Conservation (phyloP, 2,888 invertebrate genomes). For the Diabrotica balteata region DNA sequence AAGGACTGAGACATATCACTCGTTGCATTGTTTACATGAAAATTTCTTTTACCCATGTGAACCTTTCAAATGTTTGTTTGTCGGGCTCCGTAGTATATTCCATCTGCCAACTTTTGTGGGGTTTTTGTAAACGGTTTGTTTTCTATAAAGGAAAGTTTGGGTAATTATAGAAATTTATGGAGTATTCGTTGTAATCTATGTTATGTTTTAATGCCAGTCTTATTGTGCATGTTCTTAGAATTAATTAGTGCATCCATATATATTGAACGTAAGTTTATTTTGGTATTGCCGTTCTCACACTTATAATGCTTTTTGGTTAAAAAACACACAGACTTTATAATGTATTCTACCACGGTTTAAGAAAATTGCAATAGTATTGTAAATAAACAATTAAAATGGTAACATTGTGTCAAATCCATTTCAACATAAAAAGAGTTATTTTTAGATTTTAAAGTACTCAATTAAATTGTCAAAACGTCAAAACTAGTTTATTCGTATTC, state of each 20-base stretch:
- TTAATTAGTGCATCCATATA: constrained; percentile 6
- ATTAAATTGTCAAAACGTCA: no score
- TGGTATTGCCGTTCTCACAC: constrained; percentile 10
- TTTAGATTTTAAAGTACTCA: no score
- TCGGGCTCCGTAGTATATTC: constrained; percentile 3
- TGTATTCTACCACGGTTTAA: no score
- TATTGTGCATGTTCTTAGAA: constrained; percentile 7
- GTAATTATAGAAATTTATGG: constrained; percentile 19
- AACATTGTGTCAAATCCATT: no score
- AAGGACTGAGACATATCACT: constrained; percentile 13
- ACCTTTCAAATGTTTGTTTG: constrained; percentile 18
- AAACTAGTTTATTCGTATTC: no score
- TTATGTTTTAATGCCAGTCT: constrained; percentile 9
- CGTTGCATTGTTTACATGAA: constrained; percentile 15
- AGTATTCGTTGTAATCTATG: constrained; percentile 10
- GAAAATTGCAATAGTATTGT: no score
- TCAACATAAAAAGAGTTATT: no score
- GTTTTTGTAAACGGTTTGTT: constrained; percentile 3
- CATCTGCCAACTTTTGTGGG: constrained; percentile 7
- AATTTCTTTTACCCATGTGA: constrained; percentile 20
- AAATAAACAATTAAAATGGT: no score
- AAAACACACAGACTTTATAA: no score
- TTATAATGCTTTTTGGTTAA: neutral
- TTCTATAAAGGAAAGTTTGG: constrained; percentile 4
- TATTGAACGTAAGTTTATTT: constrained; percentile 1